Conservation (phyloP, 2,797 vertebrate species). For the Bryconaethiops microstoma region DNA sequence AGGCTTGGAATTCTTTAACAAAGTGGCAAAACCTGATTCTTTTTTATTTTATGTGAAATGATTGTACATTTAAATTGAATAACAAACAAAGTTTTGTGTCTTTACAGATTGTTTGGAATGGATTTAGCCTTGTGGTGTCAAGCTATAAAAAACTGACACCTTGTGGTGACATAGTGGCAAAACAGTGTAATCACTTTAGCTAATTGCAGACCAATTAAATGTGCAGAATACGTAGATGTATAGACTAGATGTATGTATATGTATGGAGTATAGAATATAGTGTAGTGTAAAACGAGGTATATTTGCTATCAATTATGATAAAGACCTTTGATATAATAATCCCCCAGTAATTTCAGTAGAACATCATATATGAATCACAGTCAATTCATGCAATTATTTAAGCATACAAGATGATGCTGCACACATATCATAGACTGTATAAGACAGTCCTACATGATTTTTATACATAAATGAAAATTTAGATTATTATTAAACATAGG, state of each 20-base stretch:
- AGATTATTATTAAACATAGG: too few relatives aligned
- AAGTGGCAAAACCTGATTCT: background rate
- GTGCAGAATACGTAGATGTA: too few relatives aligned
- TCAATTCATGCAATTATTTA: too few relatives aligned
- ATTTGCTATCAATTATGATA: background rate
- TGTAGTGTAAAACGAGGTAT: background rate
- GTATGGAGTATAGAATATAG: too few relatives aligned
- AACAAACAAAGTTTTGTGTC: background rate
- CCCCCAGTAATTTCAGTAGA: too few relatives aligned
- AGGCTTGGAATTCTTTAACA: background rate
- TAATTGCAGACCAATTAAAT: too few relatives aligned
- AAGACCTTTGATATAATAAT: background rate
- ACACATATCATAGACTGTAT: too few relatives aligned
- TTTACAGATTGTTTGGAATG: background rate
- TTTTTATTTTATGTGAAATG: background rate
- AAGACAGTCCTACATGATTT: too few relatives aligned
- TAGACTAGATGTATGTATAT: too few relatives aligned
- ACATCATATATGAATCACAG: too few relatives aligned
- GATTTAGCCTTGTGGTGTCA: background rate
- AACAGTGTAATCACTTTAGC: background rate
- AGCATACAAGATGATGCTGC: too few relatives aligned
- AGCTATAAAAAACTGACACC: slow-evolving; percentile 68
- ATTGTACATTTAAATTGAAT: background rate
- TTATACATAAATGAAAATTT: too few relatives aligned
- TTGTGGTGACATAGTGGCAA: slow-evolving; percentile 64